Evolutionary conservation across 2,113 vertebrate species (phyloP).

Genomic region (Nicator chloris): DNA sequence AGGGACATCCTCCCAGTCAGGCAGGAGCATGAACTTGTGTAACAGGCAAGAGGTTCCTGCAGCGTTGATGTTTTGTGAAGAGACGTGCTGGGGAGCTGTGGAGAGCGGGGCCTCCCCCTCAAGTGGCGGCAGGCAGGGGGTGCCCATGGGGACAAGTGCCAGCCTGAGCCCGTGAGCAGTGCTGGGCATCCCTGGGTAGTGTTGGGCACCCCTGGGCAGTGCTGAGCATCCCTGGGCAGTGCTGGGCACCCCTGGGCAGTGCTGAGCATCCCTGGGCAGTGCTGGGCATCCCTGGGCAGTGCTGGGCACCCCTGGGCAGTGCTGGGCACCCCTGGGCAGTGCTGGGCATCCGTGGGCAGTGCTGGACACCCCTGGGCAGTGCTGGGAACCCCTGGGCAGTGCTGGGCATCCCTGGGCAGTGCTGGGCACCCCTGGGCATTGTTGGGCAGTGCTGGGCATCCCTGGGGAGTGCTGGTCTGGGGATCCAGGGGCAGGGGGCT

Average conservation of each 20-base stretch:
- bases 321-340: neutral
- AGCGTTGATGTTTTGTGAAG: neutral
- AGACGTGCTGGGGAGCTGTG: accelerated
- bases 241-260: too few species aligned
- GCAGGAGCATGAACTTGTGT: neutral
- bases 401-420: neutral
- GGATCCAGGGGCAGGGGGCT: too few species aligned
- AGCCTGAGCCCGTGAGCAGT: neutral
- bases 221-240: too few species aligned
- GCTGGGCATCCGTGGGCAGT: neutral
- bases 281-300: neutral
- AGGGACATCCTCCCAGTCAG: too few species aligned
- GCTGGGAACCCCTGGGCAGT: neutral
- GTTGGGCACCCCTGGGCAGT: neutral
- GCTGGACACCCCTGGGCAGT: neutral
- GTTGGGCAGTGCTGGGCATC: neutral
- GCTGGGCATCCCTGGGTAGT: too few species aligned
- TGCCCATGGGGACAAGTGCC: neutral
- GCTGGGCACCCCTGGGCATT: too few species aligned
- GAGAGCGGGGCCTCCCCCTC: accelerated
- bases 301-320: neutral
- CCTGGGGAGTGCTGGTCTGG: neutral
- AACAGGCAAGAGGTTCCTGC: neutral
- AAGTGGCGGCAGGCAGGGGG: accelerated
- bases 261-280: neutral